Base-by-base conservation (phyloP, 2,888 invertebrate species). In the Agrotis clavis region DNA sequence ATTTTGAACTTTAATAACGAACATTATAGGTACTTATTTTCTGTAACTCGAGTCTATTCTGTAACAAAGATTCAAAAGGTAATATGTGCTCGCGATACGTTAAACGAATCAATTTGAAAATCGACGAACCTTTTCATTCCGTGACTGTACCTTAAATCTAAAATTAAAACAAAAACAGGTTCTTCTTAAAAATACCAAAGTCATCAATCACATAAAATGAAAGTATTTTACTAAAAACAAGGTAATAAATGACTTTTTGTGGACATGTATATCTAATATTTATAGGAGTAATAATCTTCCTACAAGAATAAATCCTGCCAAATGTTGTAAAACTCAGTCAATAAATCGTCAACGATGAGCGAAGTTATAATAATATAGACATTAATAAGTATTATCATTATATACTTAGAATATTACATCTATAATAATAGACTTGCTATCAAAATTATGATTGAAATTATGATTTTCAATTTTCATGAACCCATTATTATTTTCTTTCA, bases 371-470 rank as follows among this genome's bases (percentile, higher is more conserved):
- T 45, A 50, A 50, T 61, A 45, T 11, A 45, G 18, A 54, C 13
- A 61, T 63, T 53, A 53, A 48, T 70, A 19, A 19, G 9, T 41
- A 41, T 41, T 41, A 41, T 41, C 41, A 11, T 41, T 41, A 41
- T 53, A 47, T 77, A 18, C 21, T 9, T 51, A 30, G 13, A 77
- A 54, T 45, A 54, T 77, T 18, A n/a, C 51, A 9, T 74, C 1
- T 11, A 7, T 41, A 45, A 21, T 57, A 62, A 63, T 48, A 51
- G 13, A 18, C 18, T 19, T 25, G 18, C 57, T 70, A 71, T 63
- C 48, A 59, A 54, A 50, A 60, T 48, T 9, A 53, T 59, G 41
- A 59, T 59, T 56, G 70, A 69, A n/a, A n/a, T n/a, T n/a, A 18
- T 57, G 9, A 21, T 45, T 25, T 25, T 76, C 14, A 21, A 6